Evolutionary conservation across 2,888 invertebrate species (phyloP).

Genomic region (Papilio gigon): DNA sequence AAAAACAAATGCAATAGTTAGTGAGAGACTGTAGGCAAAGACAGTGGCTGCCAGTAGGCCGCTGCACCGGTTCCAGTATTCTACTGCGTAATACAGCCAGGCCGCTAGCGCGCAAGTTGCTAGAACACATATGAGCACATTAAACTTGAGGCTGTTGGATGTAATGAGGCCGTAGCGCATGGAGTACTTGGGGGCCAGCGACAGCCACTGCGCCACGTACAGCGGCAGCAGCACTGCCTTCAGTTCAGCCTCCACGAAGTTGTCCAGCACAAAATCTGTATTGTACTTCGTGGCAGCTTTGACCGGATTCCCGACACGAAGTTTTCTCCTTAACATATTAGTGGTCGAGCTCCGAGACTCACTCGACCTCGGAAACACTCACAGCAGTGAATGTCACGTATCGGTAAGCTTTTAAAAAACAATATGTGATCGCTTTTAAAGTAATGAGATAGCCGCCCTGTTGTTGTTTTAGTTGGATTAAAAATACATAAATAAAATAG

Average conservation of each 20-base stretch:
- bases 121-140: neutral
- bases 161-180: slow-evolving; percentile 6
- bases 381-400: neutral
- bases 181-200: slow-evolving; percentile 10
- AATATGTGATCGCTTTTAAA: neutral
- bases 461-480: too few relatives aligned
- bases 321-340: neutral
- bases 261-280: slow-evolving; percentile 11
- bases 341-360: too few relatives aligned
- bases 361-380: neutral
- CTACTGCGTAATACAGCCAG: neutral
- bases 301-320: neutral
- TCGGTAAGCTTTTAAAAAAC: neutral
- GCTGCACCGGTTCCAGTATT: neutral
- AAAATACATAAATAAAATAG: too few relatives aligned
- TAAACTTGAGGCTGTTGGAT: neutral
- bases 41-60: neutral
- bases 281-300: neutral
- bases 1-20: neutral
- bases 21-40: neutral
- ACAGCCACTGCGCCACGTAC: slow-evolving; percentile 5
- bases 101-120: neutral
- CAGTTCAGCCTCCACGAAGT: slow-evolving; percentile 12
- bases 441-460: neutral
- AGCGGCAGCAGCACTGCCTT: slow-evolving; percentile 1